Base-by-base conservation (phyloP, 2,113 vertebrate genomes). In the Bothrops jararaca region DNA sequence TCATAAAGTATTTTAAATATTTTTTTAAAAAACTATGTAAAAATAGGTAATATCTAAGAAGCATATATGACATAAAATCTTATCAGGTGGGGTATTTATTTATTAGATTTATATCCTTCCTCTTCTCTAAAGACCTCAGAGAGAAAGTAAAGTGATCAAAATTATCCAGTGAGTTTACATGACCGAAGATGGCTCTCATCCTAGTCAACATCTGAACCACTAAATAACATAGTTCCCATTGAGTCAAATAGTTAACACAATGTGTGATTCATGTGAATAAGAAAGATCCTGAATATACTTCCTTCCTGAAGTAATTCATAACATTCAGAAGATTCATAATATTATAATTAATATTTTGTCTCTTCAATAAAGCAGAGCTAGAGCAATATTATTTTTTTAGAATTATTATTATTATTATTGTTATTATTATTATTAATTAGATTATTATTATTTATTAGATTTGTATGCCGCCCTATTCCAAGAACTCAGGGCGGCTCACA, bases 281-380 rank as follows among this genome's bases (percentile, higher is more conserved):
- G 69, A 74, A 74, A 39, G 69, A 39, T 20, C 5, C n/a, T 74
- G 69, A 74, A 74, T 74, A 74, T 74, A 20, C 39, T 34, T 39
- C 69, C n/a, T 74, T 15, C 80, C 86, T 93, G 45, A 54, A 89
- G 6, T 87, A 91, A 93, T 85, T 89, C 85, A 93, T 90, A 26
- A 1, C 57, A 53, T 34, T 4, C 90, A 42, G 50, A 5, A 93
- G 85, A 93, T 95, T 87, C 10, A 90, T 69, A 92, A 10, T 60
- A 86, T 86, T 26, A 86, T 11, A 12, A 92, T 6, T 23, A 86
- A 3, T 64, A 93, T 3, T 91, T 89, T 93, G 26, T 42, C 45
- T 52, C 64, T 91, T 85, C 86, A 86, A 58, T 90, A 88, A 23
- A 91, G 87, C 91, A 90, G 42, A 93, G 26, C 89, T 11, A 64